These are phyloP conservation scores for Lophura nycthemera DNA, from an alignment of 2,113 vertebrate genomes.

Conservation along the genomic window DNA sequence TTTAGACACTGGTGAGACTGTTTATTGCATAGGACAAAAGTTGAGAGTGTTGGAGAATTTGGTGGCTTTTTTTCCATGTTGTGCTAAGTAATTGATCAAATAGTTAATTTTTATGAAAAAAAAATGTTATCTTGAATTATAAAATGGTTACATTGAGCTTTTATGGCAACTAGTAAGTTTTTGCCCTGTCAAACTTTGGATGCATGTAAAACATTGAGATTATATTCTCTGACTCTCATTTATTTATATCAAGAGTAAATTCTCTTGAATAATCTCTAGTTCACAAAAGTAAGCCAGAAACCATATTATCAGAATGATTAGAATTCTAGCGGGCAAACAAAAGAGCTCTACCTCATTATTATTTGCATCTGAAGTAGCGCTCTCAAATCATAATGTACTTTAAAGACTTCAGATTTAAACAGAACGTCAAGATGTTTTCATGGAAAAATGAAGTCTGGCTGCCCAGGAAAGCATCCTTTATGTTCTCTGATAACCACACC, in stretches of 20 bases:
- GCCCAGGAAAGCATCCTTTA: background rate
- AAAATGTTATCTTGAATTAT: background rate
- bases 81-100: background rate
- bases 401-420: conserved; percentile 3
- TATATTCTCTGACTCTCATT: conserved; percentile 6
- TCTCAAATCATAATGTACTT: background rate
- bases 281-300: conserved; percentile 14
- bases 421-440: background rate
- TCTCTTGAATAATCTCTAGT: conserved; percentile 1
- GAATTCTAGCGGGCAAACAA: background rate
- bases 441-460: background rate
- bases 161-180: background rate
- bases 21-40: conserved; percentile 31
- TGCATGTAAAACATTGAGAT: background rate
- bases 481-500: background rate
- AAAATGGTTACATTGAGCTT: background rate
- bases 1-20: conserved; percentile 16
- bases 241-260: conserved; percentile 26
- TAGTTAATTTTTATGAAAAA: background rate
- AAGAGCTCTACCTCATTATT: background rate
- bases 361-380: conserved; percentile 7
- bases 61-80: background rate
- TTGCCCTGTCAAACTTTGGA: background rate
- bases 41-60: conserved; percentile 11
- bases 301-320: conserved; percentile 4